Conservation (phyloP, 2,888 invertebrate genomes). For the Auanema freiburgensis region DNA sequence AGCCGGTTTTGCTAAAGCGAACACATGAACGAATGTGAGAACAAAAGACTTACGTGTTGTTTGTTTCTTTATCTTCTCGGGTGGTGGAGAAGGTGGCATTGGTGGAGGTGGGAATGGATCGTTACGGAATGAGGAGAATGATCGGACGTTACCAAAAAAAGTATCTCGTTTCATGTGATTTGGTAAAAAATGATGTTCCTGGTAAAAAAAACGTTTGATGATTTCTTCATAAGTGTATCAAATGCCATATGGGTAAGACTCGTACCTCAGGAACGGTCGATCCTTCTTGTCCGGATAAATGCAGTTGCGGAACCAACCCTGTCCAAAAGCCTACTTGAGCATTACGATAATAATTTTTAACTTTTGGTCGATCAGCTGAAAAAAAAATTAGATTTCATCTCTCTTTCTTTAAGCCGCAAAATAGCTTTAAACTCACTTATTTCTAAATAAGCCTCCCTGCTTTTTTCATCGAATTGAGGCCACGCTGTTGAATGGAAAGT, state of each 20-base stretch:
- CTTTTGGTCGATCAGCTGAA: constrained; percentile 53
- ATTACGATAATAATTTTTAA: constrained; percentile 62
- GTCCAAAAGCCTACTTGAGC: constrained; percentile 63
- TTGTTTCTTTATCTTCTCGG: constrained; percentile 36
- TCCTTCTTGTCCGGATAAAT: constrained; percentile 43
- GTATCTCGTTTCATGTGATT: constrained; percentile 56
- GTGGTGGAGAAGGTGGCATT: constrained; percentile 59
- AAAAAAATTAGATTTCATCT: constrained; percentile 5
- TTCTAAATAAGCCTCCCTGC: constrained; percentile 61
- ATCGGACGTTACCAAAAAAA: constrained; percentile 60
- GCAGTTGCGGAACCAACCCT: constrained; percentile 58
- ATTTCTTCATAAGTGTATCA: background rate
- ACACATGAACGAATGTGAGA: background rate
- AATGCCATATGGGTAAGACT: background rate
- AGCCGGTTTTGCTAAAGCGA: constrained; percentile 30
- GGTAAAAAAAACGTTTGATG: background rate
- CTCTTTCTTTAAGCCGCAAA: background rate
- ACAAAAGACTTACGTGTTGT: constrained; percentile 32
- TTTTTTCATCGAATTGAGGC: constrained; percentile 60
- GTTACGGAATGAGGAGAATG: constrained; percentile 51
- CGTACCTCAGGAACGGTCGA: constrained; percentile 11
- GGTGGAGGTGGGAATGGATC: constrained; percentile 62
- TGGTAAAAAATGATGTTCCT: constrained; percentile 57
- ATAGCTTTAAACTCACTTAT: constrained; percentile 43
- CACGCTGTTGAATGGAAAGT: constrained; percentile 56